A percentile compares a stretch with the other conserved stretches of the same genome.
phyloP scores from a whole-genome alignment of 2,888 invertebrate genomes.

The Anodontia alba region DNA sequence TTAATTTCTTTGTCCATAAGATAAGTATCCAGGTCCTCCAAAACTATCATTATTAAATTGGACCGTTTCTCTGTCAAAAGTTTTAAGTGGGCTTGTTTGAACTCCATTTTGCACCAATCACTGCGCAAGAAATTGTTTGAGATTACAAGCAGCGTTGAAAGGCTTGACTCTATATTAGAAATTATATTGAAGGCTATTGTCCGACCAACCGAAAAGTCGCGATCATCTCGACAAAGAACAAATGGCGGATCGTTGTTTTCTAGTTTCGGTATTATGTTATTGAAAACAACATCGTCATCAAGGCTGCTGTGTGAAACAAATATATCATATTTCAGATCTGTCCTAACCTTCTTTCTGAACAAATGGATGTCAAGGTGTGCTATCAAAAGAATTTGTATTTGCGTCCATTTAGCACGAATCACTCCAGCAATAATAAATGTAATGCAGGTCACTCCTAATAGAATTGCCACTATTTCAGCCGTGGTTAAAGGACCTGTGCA shows the following conservation, averaged over 20 bases:
- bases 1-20: constrained; percentile 37
- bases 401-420: background rate
- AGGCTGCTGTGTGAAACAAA: constrained; percentile 46
- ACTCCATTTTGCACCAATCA: constrained; percentile 52
- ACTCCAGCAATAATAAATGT: background rate
- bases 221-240: constrained; percentile 34
- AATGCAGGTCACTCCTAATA: background rate
- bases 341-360: constrained; percentile 14
- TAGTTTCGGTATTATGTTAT: constrained; percentile 13
- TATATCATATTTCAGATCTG: constrained; percentile 32
- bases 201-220: constrained; percentile 38
- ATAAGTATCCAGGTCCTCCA: constrained; percentile 35
- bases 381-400: constrained; percentile 34
- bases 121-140: constrained; percentile 49
- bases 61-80: constrained; percentile 31
- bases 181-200: constrained; percentile 41
- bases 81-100: constrained; percentile 38
- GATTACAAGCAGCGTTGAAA: constrained; percentile 37
- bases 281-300: constrained; percentile 35
- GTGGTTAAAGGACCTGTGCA: background rate
- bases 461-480: constrained; percentile 1
- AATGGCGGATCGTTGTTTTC: constrained; percentile 31
- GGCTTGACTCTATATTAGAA: constrained; percentile 34
- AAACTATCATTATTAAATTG: constrained; percentile 29
- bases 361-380: constrained; percentile 25